Percentiles rank a stretch among this genome's conserved stretches.
phyloP scores from a whole-genome alignment of 2,888 invertebrate species.

The Amphimallon solstitiale region DNA sequence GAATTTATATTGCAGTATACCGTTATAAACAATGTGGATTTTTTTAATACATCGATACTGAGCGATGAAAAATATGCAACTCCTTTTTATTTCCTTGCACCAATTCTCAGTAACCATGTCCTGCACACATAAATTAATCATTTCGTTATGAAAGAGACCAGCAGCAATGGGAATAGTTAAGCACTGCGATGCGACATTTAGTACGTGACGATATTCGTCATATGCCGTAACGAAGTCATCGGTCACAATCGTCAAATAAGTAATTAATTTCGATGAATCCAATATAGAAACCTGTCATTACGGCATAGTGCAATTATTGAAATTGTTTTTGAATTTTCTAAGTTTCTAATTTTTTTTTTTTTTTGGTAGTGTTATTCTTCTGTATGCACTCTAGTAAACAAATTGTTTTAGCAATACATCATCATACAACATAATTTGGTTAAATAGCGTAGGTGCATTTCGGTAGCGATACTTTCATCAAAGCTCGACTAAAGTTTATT shows the following conservation, averaged over 20 bases:
- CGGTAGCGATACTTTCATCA: too few relatives aligned
- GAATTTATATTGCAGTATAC: neutral
- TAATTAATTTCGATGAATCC: slow-evolving; percentile 42
- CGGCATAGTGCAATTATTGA: too few relatives aligned
- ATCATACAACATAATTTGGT: too few relatives aligned
- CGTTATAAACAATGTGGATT: slow-evolving; percentile 2
- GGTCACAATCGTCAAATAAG: slow-evolving; percentile 45
- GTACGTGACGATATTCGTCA: slow-evolving; percentile 46
- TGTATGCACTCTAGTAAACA: too few relatives aligned
- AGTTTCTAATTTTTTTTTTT: too few relatives aligned
- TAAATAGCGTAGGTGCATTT: too few relatives aligned
- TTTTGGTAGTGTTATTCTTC: too few relatives aligned
- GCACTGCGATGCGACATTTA: slow-evolving; percentile 36
- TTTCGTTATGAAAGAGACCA: slow-evolving; percentile 41
- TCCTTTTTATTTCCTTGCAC: slow-evolving; percentile 1
- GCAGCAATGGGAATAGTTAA: slow-evolving; percentile 34
- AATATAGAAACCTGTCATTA: too few relatives aligned
- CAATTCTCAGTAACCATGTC: slow-evolving; percentile 8
- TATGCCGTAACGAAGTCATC: slow-evolving; percentile 44
- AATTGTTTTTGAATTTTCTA: too few relatives aligned
- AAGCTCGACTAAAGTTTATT: too few relatives aligned
- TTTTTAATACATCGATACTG: neutral
- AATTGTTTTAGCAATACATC: too few relatives aligned
- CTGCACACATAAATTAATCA: slow-evolving; percentile 47
- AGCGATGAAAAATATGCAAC: slow-evolving; percentile 2